Conservation (phyloP, 2,888 invertebrate species). For the Dendrolimus houi region DNA sequence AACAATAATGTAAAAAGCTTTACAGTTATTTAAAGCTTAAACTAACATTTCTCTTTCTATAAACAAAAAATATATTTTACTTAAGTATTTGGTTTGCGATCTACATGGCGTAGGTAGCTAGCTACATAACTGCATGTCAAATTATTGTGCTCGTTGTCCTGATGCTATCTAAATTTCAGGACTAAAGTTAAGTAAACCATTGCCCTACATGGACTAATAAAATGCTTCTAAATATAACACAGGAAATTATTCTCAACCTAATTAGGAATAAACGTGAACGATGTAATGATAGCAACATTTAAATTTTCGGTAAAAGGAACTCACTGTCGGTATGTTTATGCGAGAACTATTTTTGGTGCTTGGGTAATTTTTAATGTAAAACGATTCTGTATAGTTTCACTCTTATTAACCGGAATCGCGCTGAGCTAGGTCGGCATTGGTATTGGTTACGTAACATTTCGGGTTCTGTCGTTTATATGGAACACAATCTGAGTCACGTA, state of each 20-base stretch:
- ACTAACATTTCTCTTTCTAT: too few species aligned
- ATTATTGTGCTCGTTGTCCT: background rate
- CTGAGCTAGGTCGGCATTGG: conserved; percentile 26
- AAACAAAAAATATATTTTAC: too few species aligned
- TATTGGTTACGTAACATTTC: conserved; percentile 41
- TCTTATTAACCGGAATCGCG: conserved; percentile 48
- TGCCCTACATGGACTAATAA: background rate
- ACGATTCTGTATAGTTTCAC: conserved; percentile 44
- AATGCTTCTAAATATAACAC: background rate
- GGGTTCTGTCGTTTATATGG: conserved; percentile 52
- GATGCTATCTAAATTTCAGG: background rate
- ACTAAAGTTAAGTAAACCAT: background rate
- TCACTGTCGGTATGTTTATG: conserved; percentile 6
- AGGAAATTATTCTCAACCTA: background rate
- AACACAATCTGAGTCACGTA: conserved; percentile 73
- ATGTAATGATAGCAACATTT: background rate
- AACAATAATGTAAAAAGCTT: too few species aligned
- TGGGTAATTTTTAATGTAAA: conserved; percentile 3
- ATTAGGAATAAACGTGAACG: background rate
- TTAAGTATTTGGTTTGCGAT: too few species aligned
- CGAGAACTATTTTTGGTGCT: conserved; percentile 21
- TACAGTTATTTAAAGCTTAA: too few species aligned
- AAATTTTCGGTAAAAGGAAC: background rate
- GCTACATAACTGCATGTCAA: too few species aligned
- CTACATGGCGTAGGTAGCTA: too few species aligned